Evolutionary conservation across 2,113 vertebrate genomes (phyloP).

Genomic region (Podocnemis expansa): DNA sequence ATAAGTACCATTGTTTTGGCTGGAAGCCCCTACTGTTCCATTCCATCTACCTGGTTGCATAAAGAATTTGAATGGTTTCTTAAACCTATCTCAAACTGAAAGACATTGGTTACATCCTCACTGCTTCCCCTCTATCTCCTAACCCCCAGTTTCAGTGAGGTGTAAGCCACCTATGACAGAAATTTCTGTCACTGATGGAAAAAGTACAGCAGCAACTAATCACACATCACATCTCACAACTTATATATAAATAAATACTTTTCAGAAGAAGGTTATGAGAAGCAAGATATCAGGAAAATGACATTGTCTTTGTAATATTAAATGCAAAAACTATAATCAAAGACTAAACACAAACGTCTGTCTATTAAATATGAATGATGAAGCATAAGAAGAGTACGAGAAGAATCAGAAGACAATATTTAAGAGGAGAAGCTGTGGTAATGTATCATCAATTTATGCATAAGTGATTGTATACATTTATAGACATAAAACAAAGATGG

Average conservation of each 20-base stretch:
- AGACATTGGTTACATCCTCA: not conserved
- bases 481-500: constrained; percentile 59
- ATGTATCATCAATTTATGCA: constrained; percentile 56
- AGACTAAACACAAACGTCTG: not conserved
- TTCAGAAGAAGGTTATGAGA: not conserved
- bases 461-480: constrained; percentile 39
- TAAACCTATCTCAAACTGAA: not conserved
- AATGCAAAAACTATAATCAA: not conserved
- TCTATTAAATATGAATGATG: not conserved
- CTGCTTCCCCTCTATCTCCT: not conserved
- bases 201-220: not conserved
- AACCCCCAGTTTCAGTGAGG: not conserved
- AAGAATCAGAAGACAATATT: not conserved
- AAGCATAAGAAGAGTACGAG: constrained; percentile 1
- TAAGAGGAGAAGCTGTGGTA: constrained; percentile 19
- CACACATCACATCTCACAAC: not conserved
- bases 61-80: not conserved
- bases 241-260: not conserved
- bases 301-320: not conserved
- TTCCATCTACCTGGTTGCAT: not conserved
- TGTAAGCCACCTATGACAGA: not conserved
- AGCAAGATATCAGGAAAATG: not conserved
- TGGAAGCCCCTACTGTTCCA: not conserved
- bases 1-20: not conserved
- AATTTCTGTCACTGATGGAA: not conserved